These are phyloP conservation scores for Drosophila sturtevanti DNA, from an alignment of 1,140 invertebrate genomes.

Conservation along the genomic window DNA sequence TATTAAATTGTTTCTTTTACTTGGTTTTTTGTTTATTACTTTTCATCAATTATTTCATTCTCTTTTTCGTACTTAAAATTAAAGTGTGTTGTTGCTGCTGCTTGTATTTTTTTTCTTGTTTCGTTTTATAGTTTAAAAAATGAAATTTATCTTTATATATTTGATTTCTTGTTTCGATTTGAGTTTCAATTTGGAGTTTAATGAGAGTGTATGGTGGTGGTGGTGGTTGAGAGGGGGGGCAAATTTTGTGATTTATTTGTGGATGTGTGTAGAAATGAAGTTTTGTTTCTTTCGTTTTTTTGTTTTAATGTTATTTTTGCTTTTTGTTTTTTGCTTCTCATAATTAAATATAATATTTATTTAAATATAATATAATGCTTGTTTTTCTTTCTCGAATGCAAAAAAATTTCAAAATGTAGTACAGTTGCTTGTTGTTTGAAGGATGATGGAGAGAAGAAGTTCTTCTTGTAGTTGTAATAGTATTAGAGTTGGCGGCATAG, in stretches of 20 bases:
- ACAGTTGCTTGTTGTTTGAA: conserved; percentile 37
- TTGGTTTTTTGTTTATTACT: conserved; percentile 48
- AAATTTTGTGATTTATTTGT: not conserved
- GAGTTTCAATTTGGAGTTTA: conserved; percentile 12
- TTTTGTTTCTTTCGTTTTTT: conserved; percentile 29
- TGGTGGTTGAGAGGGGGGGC: not conserved
- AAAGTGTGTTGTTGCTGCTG: conserved; percentile 61
- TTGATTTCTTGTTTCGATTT: conserved; percentile 36
- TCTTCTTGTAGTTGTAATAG: conserved; percentile 24
- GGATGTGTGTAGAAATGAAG: conserved; percentile 21
- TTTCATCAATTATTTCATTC: conserved; percentile 50
- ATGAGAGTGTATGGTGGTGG: conserved; percentile 25
- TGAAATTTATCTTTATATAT: conserved; percentile 37
- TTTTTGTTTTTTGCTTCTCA: conserved; percentile 70
- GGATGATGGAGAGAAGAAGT: conserved; percentile 16
- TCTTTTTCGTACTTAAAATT: conserved; percentile 72
- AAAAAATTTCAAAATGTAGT: conserved; percentile 74
- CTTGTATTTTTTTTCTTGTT: conserved; percentile 26
- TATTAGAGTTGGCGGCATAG: conserved; percentile 20
- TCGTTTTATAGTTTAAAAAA: conserved; percentile 54
- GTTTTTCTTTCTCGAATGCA: conserved; percentile 71
- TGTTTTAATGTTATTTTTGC: conserved; percentile 29
- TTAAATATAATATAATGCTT: conserved; percentile 80
- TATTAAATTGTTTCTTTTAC: conserved; percentile 44
- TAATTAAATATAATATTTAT: conserved; percentile 81